Percentiles rank a stretch among this genome's conserved stretches.
Conservation (phyloP, 2,888 invertebrate genomes). For the Himalopsyche tibetana region DNA sequence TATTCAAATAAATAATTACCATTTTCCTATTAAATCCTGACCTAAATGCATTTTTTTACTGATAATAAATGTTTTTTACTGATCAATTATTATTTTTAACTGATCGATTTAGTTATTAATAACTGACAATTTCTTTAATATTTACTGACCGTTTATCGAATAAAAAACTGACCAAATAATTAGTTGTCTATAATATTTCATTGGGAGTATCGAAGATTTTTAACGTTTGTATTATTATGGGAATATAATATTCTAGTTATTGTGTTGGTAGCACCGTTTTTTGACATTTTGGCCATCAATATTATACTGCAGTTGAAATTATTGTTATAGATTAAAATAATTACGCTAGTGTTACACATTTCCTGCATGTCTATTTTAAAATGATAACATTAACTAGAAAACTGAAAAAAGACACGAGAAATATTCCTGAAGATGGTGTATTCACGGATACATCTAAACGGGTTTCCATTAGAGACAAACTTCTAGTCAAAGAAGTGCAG, state of each 20-base stretch:
- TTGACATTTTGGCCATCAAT: conserved; percentile 28
- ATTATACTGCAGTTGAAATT: not conserved
- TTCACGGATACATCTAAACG: conserved; percentile 75
- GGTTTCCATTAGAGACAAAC: conserved; percentile 86
- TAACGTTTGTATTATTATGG: too few species aligned
- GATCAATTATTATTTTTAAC: too few species aligned
- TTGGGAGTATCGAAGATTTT: too few species aligned
- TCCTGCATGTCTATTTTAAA: conserved; percentile 53
- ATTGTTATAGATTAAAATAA: conserved; percentile 13
- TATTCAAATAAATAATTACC: too few species aligned
- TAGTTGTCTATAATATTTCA: too few species aligned
- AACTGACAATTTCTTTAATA: too few species aligned
- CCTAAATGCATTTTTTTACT: too few species aligned
- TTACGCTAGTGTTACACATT: not conserved
- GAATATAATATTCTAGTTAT: not conserved
- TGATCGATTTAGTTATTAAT: too few species aligned
- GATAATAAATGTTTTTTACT: too few species aligned
- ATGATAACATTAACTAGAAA: conserved; percentile 87
- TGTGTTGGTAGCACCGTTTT: conserved; percentile 2
- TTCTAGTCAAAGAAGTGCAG: conserved; percentile 87
- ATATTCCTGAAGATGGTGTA: conserved; percentile 71
- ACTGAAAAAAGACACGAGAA: conserved; percentile 80
- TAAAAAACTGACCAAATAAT: too few species aligned
- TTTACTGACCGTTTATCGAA: too few species aligned
- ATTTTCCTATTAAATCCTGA: too few species aligned